Evolutionary conservation across 2,888 invertebrate species (phyloP), one percentile per base, ranked within the genome.

Genomic region (Nemotelus nigrinus): DNA sequence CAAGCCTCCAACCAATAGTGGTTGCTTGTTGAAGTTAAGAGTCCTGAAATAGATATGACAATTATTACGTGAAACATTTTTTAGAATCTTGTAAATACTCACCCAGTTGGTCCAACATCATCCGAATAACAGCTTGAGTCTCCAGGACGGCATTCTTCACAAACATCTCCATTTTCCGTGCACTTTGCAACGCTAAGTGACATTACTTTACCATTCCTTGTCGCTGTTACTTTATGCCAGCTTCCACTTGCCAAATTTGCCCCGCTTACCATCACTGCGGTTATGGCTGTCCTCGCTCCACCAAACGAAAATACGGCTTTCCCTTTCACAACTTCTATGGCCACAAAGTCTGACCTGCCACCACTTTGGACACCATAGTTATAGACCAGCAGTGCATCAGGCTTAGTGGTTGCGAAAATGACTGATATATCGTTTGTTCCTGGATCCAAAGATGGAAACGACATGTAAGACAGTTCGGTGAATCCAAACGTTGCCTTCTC

Each of bases 171-270:
- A 84, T 95, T 94, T 81, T 96, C 96, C 1, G 91, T 91, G 83
- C 96, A 97, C 45, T 90, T 88, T 0, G 94, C 92, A 2, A 96
- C 91, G 83, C 94, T 96, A 47, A 97, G 85, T 0, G 96, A 96
- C 82, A 96, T 93, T 0, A 96, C 95, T 80, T 95, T 89, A 45
- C 96, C 96, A 85, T 97, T 96, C 83, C 96, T 91, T 0, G 96
- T 96, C 0, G 96, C 96, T 0, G 94, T 96, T 39, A 98, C 91
- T 84, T 96, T 96, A 84, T 96, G 93, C 98, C 98, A 98, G 80
- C 91, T 91, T 0, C 97, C 97, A 85, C 97, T 94, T 1, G 95
- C 91, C 25, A 98, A 89, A 80, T 91, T 91, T 82, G 90, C 90
- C 80, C 82, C 79, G 25, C 90, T 90, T 25, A 95, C 93, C 3